Base-by-base conservation (phyloP, 1,140 invertebrate species). In the Drosophila nikananu region DNA sequence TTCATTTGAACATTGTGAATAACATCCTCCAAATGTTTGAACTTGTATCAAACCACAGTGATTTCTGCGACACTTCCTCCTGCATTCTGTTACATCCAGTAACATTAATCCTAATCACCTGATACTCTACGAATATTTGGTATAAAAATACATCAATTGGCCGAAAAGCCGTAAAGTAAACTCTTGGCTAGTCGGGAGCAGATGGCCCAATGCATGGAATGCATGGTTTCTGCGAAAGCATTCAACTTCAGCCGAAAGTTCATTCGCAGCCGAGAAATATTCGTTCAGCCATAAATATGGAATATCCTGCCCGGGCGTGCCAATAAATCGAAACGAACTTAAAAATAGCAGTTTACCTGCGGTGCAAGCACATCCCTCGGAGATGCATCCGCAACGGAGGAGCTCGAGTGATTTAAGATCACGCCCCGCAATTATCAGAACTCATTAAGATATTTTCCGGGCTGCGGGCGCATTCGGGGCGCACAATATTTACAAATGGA, bases 371-470 rank as follows among this genome's bases (percentile, higher is more conserved):
- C 39, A 55, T 73, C 37, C 49, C 6, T 13, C 9, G 19, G 13
- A 12, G 44, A 37, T 76, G 71, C 73, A 65, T 76, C 73, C 72
- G 73, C 71, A 75, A 46, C 39, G 54, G 42, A 5, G 2, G 37
- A 30, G 35, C 27, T 21, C 27, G 74, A 63, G 67, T 86, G 82
- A 86, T 82, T 86, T 86, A 76, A 58, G 59, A 76, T 81, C 39
- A 49, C 68, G 27, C 30, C 42, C 39, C 42, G 42, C 48, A 66
- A 66, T 67, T 57, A 87, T 80, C 66, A 70, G 71, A 86, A 83
- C 80, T 87, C 83, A 86, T 87, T 86, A 87, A 83, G 76, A 70
- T 80, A 87, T 86, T 83, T 80, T 77, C 61, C 35, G 63, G 51
- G 10, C 37, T 21, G 27, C 32, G 23, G 58, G 35, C 39, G 39